phyloP scores from a whole-genome alignment of 1,140 invertebrate genomes.

The Cherax quadricarinatus region DNA sequence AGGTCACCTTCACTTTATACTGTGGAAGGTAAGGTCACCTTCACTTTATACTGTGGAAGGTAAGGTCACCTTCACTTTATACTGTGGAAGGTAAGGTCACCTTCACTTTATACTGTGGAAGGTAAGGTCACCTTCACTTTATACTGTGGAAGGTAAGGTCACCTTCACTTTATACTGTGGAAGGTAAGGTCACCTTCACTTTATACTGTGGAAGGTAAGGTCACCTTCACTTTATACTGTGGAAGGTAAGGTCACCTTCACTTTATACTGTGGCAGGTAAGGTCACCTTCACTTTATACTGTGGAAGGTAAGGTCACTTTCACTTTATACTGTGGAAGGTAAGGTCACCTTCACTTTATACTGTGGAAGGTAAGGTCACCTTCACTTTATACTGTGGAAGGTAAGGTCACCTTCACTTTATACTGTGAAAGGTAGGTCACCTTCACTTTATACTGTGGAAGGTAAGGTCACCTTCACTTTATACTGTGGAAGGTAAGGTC shows the following conservation, averaged over 20 bases:
- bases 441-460: neutral
- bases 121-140: neutral
- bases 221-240: neutral
- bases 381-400: neutral
- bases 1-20: neutral
- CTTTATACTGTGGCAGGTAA: neutral
- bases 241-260: neutral
- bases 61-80: neutral
- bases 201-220: neutral
- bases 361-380: neutral
- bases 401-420: neutral
- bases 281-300: neutral
- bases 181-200: neutral
- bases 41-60: slow-evolving; percentile 1
- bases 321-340: slow-evolving; percentile 2
- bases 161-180: neutral
- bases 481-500: neutral
- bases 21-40: neutral
- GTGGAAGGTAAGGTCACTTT: neutral
- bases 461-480: neutral
- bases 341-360: neutral
- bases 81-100: neutral
- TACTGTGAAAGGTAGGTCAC: neutral
- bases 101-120: neutral
- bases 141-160: neutral